phyloP scores from a whole-genome alignment of 2,888 invertebrate genomes.

The Eupithecia tripunctaria region DNA sequence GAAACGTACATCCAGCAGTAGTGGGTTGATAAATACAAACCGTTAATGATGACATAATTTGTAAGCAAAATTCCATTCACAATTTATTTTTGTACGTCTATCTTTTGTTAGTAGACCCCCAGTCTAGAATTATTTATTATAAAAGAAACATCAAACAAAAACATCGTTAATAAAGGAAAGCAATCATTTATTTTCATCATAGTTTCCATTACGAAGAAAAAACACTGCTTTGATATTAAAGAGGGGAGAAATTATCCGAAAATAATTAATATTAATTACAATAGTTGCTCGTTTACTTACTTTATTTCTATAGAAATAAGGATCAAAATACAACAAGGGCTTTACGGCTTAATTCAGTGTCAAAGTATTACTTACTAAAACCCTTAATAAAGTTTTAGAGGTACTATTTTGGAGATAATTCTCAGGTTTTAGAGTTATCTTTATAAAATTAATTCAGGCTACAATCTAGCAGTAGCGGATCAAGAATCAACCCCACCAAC shows the following conservation, averaged over 20 bases:
- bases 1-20: too few relatives aligned
- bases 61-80: not conserved
- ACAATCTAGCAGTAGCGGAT: too few relatives aligned
- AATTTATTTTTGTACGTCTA: not conserved
- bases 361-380: not conserved
- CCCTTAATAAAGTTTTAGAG: not conserved
- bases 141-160: not conserved
- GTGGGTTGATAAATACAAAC: too few relatives aligned
- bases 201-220: slow-evolving; percentile 16
- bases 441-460: too few relatives aligned
- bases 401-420: not conserved
- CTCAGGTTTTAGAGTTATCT: not conserved
- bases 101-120: not conserved
- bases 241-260: slow-evolving; percentile 14
- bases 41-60: not conserved
- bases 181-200: slow-evolving; percentile 20
- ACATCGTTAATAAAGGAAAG: slow-evolving; percentile 2
- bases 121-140: not conserved
- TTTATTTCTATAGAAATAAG: not conserved
- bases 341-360: not conserved
- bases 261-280: slow-evolving; percentile 30
- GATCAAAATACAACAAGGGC: not conserved
- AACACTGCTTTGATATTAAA: slow-evolving; percentile 17
- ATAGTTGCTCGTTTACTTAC: slow-evolving; percentile 2
- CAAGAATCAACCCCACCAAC: too few relatives aligned